Evolutionary conservation across 2,797 vertebrate species (phyloP), one percentile per base, ranked within the genome.

Genomic region (Fistularia tabacaria): DNA sequence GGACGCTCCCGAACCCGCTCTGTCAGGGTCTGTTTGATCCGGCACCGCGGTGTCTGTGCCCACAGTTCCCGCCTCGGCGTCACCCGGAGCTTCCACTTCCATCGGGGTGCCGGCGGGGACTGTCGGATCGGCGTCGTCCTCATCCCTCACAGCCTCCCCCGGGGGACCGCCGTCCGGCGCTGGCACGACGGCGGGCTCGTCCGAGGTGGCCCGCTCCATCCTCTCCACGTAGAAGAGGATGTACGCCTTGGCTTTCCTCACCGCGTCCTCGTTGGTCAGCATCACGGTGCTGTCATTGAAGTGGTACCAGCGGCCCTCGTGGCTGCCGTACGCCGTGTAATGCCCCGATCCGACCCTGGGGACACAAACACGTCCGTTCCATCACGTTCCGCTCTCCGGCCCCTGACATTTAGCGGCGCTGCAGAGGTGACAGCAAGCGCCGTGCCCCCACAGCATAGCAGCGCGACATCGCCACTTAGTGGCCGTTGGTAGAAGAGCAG

Each of bases 221-320:
- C 89, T 91, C 77, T 96, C 95, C 72, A 94, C 93, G 0, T 97
- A 99, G 79, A 99, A 99, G 37, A 99, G 94, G 83, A 99, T 96
- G 82, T 99, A 99, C 65, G 97, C 97, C 89, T 99, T 99, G 72
- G 97, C 95, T 82, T 96, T 98, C 64, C 84, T 90, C 76, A 99
- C 96, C 0, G 94, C 88, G 63, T 99, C 95, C 77, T 98, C 97
- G 0, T 89, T 94, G 0, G 93, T 93, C 87, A 94, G 76, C 25
- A 94, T 97, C 55, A 99, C 97, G 25, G 97, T 99, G 81, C 97
- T 97, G 92, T 99, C 97, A 0, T 99, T 99, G 88, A 99, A 99
- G 76, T 99, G 97, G 91, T 95, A 99, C 97, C 97, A 99, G 66
- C 85, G 90, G 25, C 92, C 93, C 71, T 95, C 93, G 0, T 98